phyloP scores from a whole-genome alignment of 2,888 invertebrate genomes.

The Nycteola revayana region DNA sequence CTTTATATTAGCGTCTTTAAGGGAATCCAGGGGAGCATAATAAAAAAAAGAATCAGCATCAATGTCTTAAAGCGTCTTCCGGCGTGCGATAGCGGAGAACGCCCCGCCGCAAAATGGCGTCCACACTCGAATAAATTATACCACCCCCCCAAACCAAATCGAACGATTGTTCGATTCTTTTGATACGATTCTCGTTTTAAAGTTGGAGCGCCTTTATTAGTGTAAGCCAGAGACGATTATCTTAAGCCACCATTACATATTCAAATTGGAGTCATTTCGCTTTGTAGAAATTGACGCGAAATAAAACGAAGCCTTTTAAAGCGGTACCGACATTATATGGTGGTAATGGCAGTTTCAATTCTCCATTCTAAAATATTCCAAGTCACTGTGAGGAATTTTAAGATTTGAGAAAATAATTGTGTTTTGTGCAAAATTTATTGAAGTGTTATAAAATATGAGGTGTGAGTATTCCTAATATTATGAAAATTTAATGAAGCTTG shows the following conservation, averaged over 20 bases:
- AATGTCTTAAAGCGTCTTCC: constrained; percentile 80
- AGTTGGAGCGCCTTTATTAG: constrained; percentile 77
- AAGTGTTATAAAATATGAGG: constrained; percentile 29
- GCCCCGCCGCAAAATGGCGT: constrained; percentile 79
- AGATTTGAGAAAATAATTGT: constrained; percentile 18
- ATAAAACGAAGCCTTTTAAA: constrained; percentile 77
- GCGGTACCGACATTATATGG: constrained; percentile 52
- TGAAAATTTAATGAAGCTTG: constrained; percentile 64
- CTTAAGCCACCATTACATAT: constrained; percentile 81
- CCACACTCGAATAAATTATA: constrained; percentile 81
- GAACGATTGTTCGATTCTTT: constrained; percentile 80
- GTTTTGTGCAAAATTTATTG: too few species aligned
- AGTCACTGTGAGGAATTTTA: constrained; percentile 5
- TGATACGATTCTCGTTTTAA: constrained; percentile 74
- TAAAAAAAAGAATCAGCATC: constrained; percentile 82
- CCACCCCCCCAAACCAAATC: constrained; percentile 69
- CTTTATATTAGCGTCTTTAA: constrained; percentile 81
- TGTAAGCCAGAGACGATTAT: constrained; percentile 81
- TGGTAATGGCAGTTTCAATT: constrained; percentile 62
- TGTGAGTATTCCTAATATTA: constrained; percentile 28
- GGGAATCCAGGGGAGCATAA: constrained; percentile 75
- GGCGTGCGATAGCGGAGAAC: constrained; percentile 64
- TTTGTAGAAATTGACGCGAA: constrained; percentile 80
- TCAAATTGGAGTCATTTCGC: constrained; percentile 81
- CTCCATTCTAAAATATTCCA: constrained; percentile 40